Conservation (phyloP, 1,140 invertebrate genomes). For the Planococcus citri region DNA sequence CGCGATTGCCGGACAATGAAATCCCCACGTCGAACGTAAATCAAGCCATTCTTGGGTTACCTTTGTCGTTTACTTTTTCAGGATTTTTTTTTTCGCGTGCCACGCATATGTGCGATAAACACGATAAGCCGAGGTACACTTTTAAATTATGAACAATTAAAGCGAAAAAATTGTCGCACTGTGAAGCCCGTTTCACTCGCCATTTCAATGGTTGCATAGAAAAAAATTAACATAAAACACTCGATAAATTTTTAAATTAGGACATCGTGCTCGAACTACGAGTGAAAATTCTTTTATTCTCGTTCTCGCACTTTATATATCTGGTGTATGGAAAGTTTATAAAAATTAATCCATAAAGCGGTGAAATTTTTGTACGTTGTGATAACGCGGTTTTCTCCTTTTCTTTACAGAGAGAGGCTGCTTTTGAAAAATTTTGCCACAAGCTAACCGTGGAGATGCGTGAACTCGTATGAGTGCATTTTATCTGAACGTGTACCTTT, state of each 20-base stretch:
- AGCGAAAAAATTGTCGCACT: background rate
- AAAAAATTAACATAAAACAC: conserved; percentile 8
- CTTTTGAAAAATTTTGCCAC: too few relatives aligned
- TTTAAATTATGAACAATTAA: conserved; percentile 5
- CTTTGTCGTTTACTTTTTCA: background rate
- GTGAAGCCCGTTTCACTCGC: background rate
- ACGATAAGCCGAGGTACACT: background rate
- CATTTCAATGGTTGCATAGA: background rate
- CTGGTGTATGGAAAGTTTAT: background rate
- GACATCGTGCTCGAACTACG: background rate
- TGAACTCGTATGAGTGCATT: too few relatives aligned
- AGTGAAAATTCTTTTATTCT: background rate
- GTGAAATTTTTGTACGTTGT: background rate
- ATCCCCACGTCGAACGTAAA: conserved; percentile 5
- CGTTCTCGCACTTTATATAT: background rate
- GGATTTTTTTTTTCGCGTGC: too few relatives aligned
- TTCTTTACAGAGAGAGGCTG: too few relatives aligned
- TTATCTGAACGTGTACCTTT: too few relatives aligned
- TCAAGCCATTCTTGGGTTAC: background rate
- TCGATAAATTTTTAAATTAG: background rate
- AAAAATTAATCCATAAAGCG: conserved; percentile 7
- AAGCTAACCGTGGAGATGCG: too few relatives aligned
- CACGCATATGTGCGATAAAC: too few relatives aligned
- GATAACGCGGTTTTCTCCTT: background rate
- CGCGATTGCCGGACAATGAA: background rate